Percentiles rank a stretch among this genome's conserved stretches.
Conservation (phyloP, 2,797 vertebrate genomes). For the Bradypus variegatus region DNA sequence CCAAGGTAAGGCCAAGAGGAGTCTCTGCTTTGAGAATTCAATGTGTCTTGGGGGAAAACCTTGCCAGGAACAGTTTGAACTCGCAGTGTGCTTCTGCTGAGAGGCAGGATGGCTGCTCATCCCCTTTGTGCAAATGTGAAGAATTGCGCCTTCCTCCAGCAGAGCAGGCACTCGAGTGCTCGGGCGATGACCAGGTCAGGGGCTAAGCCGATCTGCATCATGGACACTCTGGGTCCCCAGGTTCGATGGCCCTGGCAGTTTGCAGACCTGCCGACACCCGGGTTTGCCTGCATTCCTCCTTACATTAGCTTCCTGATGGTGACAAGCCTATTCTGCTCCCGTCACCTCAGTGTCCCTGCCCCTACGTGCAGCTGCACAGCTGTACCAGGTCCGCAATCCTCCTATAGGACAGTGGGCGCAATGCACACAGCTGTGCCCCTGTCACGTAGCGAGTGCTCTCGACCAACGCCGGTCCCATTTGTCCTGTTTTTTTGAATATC, state of each 20-base stretch:
- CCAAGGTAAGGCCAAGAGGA: not conserved
- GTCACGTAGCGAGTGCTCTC: not conserved
- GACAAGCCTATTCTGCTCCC: too few relatives aligned
- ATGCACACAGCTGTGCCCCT: fast-evolving
- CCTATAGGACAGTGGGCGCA: not conserved
- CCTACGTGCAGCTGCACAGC: not conserved
- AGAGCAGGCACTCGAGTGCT: not conserved
- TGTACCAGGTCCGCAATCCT: too few relatives aligned
- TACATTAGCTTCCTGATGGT: fast-evolving
- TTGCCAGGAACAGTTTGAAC: fast-evolving
- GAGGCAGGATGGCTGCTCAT: not conserved
- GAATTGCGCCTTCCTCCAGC: too few relatives aligned
- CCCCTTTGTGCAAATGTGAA: too few relatives aligned
- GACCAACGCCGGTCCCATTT: not conserved
- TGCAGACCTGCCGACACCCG: not conserved
- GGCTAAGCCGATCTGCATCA: too few relatives aligned
- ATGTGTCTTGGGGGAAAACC: too few relatives aligned
- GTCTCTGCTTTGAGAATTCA: fast-evolving
- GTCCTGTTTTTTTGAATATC: not conserved
- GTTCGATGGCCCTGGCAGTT: not conserved
- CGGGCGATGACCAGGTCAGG: not conserved
- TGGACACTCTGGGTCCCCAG: too few relatives aligned
- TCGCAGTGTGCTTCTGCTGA: not conserved
- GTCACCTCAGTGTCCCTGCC: not conserved
- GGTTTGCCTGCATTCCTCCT: not conserved